Evolutionary conservation across 1,140 invertebrate species (phyloP), one percentile per base, ranked within the genome.

Genomic region (Drosophila suzukii): DNA sequence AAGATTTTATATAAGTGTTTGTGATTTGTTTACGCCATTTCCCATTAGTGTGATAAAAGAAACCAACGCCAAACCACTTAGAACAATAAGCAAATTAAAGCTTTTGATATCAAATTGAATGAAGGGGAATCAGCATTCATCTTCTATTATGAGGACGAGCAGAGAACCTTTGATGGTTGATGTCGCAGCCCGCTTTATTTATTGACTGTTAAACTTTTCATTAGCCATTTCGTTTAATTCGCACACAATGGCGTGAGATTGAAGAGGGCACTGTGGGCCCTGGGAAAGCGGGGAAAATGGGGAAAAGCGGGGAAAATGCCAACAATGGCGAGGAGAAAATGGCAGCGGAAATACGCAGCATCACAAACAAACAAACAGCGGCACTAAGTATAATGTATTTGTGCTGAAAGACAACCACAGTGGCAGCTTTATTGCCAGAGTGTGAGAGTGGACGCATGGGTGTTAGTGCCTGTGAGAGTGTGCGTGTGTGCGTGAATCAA

Each of bases 121-220:
- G 8, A 11, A 24, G 7, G 20, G n/a, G 24, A 51, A 50, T 51
- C 30, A 43, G 20, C 44, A 49, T 50, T 49, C 43, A 71, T 71
- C 51, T 50, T 17, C 20, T 38, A 57, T 57, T 27, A n/a, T 11
- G 36, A 15, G 20, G 13, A 39, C 8, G 36, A 38, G 13, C 20
- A 13, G 13, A 15, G 17, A 43, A 12, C 38, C 46, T 59, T 41
- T 65, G 32, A 66, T 71, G 55, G 44, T 39, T 58, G 39, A 38
- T 54, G 71, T 15, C 15, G 24, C 41, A 55, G 57, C 53, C 65
- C 44, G 61, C 66, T 66, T 88, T 86, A 86, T 86, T 86, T 86
- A 88, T 89, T 88, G 83, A 83, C 83, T 86, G 83, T 86, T 86
- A 86, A 86, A 86, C 83, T 86, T 86, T 86, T 88, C 83, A 86